These are phyloP conservation scores for Promerops cafer DNA, from an alignment of 2,113 vertebrate species.

Conservation along the genomic window DNA sequence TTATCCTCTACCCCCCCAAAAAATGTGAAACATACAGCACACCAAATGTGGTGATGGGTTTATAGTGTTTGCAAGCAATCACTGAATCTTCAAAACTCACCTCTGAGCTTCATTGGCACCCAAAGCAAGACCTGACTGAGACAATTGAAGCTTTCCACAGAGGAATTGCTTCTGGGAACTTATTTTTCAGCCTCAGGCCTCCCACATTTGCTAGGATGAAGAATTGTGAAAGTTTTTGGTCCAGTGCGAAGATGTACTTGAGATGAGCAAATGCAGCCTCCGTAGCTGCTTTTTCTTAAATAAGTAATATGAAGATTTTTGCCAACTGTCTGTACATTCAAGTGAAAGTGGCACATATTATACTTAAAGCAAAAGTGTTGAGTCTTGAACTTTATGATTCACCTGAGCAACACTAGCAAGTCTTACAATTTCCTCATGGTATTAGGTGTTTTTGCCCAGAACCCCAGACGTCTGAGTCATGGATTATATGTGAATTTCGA, in stretches of 20 bases:
- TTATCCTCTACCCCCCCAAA: accelerated
- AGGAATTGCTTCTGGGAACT: not conserved
- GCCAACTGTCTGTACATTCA: not conserved
- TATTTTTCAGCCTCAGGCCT: not conserved
- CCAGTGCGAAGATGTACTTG: not conserved
- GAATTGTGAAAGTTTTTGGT: not conserved
- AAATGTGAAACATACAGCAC: not conserved
- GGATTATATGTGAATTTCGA: not conserved
- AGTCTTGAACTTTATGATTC: not conserved
- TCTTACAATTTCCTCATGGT: not conserved
- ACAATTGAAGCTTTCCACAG: not conserved
- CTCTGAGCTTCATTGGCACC: not conserved
- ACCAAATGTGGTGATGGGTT: not conserved
- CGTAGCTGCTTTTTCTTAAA: not conserved
- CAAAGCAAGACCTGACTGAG: not conserved
- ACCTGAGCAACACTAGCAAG: not conserved
- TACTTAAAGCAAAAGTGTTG: not conserved
- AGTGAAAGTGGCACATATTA: not conserved
- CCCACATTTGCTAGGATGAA: not conserved
- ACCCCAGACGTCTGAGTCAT: not conserved
- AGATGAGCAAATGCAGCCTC: not conserved
- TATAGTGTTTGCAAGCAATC: not conserved
- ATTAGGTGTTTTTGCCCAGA: not conserved
- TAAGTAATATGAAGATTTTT: not conserved
- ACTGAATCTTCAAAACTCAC: not conserved